phyloP scores from a whole-genome alignment of 2,888 invertebrate genomes.

The Adelognathus sp. region DNA sequence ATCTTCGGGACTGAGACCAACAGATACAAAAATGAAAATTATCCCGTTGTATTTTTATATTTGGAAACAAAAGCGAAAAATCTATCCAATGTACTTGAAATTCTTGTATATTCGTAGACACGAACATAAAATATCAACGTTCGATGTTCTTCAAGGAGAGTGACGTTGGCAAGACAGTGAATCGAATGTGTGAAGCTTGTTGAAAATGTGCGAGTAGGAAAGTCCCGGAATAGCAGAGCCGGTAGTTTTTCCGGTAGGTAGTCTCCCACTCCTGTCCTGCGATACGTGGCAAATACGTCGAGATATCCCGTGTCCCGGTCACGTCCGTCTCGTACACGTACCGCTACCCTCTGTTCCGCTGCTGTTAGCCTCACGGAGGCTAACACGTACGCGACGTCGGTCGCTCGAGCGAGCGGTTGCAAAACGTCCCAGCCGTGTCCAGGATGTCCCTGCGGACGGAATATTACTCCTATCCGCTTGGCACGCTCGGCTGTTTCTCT shows the following conservation, averaged over 20 bases:
- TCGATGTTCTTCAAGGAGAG: neutral
- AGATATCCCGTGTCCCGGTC: constrained; percentile 46
- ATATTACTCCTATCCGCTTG: constrained; percentile 57
- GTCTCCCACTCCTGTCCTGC: constrained; percentile 5
- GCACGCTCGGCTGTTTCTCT: constrained; percentile 48
- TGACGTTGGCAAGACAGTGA: constrained; percentile 41
- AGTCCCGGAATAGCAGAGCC: constrained; percentile 19
- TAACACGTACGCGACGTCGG: constrained; percentile 53
- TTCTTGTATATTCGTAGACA: neutral
- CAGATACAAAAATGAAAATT: too few relatives aligned
- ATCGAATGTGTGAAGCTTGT: constrained; percentile 25
- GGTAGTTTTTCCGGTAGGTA: neutral
- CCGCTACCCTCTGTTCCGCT: constrained; percentile 21
- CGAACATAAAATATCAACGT: neutral
- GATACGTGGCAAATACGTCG: constrained; percentile 47
- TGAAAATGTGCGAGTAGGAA: constrained; percentile 12
- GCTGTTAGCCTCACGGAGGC: constrained; percentile 44
- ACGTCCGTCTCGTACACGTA: constrained; percentile 57
- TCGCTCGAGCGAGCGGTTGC: constrained; percentile 32
- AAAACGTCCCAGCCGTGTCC: constrained; percentile 50
- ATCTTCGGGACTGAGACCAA: too few relatives aligned
- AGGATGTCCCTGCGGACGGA: constrained; percentile 39
- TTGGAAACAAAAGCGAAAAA: neutral
- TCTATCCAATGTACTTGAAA: neutral
- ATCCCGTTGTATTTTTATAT: neutral